Evolutionary conservation across 2,113 vertebrate genomes (phyloP), one percentile per base, ranked within the genome.

Genomic region (Amblyornis subalaris): DNA sequence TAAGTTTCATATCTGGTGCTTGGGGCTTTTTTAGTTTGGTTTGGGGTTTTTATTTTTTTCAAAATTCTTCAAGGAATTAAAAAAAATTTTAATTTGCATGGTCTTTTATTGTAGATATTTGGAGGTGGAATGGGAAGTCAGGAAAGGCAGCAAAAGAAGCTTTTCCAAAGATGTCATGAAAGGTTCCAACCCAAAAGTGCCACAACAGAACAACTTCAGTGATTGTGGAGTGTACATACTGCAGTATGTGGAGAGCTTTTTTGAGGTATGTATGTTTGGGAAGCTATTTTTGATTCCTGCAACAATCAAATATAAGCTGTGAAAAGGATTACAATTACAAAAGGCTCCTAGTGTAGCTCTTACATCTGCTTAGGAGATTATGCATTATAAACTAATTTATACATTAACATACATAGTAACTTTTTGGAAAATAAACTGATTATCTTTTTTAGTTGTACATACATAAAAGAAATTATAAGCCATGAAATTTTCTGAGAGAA

Each of bases 181-280:
- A 97, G 99, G 99, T 79, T 99, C 99, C 69, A 99, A 99, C 92
- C 99, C 99, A 19, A 99, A 99, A 83, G 99, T 99, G 93, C 99
- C 99, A 40, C 99, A 99, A 93, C 99, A 99, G 95, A 99, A 99
- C 79, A 99, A 99, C 97, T 99, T 99, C 97, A 99, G 99, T 76
- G 99, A 99, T 95, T 99, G 99, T 77, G 99, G 99, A 16, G 98
- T 99, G 24, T 99, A 99, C 69, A 84, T 99, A 44, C 97, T 99
- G 90, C 99, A 99, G 97, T 99, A 99, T 24, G 99, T 99, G 88
- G 99, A 99, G 97, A 99, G 99, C 97, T 99, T 99, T 98, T 99
- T 99, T 82, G 98, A 99, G 99, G 99, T 99, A 80, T 92, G 98
- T 85, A 28, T 69, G 21, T 60, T 86, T 36, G 14, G 79, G 62